These are phyloP conservation scores for Hippocampus abdominalis DNA, from an alignment of 2,113 vertebrate genomes.

Conservation along the genomic window DNA sequence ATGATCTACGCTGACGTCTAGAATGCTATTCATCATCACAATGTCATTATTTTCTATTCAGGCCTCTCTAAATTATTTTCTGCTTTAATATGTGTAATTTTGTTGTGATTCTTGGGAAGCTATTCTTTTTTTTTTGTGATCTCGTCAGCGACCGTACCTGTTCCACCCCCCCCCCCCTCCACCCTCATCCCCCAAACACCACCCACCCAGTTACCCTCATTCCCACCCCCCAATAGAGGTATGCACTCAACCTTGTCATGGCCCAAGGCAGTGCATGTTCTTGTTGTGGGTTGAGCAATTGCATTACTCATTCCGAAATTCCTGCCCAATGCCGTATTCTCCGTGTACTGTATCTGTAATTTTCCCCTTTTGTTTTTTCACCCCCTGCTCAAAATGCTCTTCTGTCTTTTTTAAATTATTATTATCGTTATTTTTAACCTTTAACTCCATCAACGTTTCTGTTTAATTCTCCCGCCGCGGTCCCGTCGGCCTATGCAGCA, in stretches of 20 bases:
- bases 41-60: neutral
- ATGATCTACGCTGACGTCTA: too few species aligned
- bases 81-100: neutral
- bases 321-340: slow-evolving; percentile 64
- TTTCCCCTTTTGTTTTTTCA: slow-evolving; percentile 3
- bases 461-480: slow-evolving; percentile 13
- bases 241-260: slow-evolving; percentile 69
- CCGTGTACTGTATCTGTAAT: slow-evolving; percentile 31
- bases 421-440: neutral
- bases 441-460: neutral
- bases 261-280: slow-evolving; percentile 75
- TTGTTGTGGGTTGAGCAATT: slow-evolving; percentile 79
- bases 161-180: neutral
- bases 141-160: neutral
- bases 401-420: slow-evolving; percentile 19
- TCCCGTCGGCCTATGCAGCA: slow-evolving; percentile 18
- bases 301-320: slow-evolving; percentile 79
- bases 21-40: neutral
- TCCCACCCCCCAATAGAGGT: slow-evolving; percentile 62
- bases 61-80: neutral
- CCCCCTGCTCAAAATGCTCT: slow-evolving; percentile 21
- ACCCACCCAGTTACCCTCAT: slow-evolving; percentile 29
- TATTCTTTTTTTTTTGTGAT: neutral
- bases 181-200: neutral
- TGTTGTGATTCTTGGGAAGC: neutral